Conservation (phyloP, 2,797 vertebrate genomes). For the Peromyscus aztecus region DNA sequence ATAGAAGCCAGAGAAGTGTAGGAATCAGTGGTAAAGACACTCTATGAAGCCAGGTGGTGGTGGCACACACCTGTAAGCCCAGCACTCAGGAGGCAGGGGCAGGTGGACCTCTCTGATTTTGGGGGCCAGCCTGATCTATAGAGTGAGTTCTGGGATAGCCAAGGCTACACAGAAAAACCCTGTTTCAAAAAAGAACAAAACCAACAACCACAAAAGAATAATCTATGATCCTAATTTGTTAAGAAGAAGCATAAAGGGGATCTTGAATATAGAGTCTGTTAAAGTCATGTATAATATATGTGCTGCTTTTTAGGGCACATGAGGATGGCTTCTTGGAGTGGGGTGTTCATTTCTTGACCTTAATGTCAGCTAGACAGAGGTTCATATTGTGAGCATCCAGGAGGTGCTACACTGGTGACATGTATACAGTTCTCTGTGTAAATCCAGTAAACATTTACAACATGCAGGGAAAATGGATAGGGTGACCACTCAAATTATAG, state of each 20-base stretch:
- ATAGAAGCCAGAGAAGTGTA: neutral
- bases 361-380: neutral
- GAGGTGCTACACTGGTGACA: neutral
- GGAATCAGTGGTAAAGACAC: neutral
- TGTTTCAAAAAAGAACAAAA: neutral
- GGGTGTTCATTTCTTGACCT: neutral
- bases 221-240: neutral
- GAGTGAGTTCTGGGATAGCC: neutral
- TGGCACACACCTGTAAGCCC: neutral
- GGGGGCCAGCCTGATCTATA: neutral
- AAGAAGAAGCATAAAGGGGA: neutral
- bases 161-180: neutral
- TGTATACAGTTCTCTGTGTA: neutral
- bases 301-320: neutral
- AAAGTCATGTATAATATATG: neutral
- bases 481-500: neutral
- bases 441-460: constrained; percentile 38
- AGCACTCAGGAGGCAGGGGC: neutral
- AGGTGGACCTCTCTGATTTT: neutral
- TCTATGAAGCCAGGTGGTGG: neutral
- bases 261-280: neutral
- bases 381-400: neutral
- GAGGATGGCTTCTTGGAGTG: neutral
- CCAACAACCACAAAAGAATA: neutral
- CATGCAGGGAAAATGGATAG: neutral